Evolutionary conservation across 2,888 invertebrate species (phyloP).

Genomic region (Epinotia nisella): DNA sequence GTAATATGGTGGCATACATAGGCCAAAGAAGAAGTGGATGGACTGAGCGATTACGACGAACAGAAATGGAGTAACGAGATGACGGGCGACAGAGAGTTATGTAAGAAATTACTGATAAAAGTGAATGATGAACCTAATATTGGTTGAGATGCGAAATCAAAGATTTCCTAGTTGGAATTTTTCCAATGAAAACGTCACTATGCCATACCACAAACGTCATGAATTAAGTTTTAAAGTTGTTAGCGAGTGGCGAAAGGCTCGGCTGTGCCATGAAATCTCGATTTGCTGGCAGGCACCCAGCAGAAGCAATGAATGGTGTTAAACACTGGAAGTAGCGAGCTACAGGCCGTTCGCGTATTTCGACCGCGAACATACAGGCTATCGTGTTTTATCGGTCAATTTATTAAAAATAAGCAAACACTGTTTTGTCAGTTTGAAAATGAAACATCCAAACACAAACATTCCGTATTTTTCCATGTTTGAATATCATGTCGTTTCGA

Average conservation of each 20-base stretch:
- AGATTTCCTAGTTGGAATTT: background rate
- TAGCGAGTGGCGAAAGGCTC: background rate
- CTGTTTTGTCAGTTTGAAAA: background rate
- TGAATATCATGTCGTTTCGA: background rate
- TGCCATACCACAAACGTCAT: background rate
- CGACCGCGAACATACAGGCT: background rate
- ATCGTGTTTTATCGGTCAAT: background rate
- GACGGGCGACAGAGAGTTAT: too few species aligned
- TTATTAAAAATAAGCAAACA: background rate
- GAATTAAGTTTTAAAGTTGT: background rate
- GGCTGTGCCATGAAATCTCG: conserved; percentile 15
- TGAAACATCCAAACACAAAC: background rate
- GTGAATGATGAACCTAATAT: too few species aligned
- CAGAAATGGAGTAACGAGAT: too few species aligned
- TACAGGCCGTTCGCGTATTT: background rate
- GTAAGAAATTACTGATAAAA: too few species aligned
- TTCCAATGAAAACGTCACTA: background rate
- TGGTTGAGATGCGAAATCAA: background rate
- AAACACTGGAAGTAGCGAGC: conserved; percentile 3
- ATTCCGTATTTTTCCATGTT: background rate
- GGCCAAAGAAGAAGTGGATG: too few species aligned
- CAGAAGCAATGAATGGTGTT: conserved; percentile 7
- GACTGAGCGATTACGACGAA: too few species aligned
- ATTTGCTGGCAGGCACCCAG: conserved; percentile 31
- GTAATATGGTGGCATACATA: too few species aligned